Conservation (phyloP, 2,888 invertebrate genomes). For the Cotesia congregata region DNA sequence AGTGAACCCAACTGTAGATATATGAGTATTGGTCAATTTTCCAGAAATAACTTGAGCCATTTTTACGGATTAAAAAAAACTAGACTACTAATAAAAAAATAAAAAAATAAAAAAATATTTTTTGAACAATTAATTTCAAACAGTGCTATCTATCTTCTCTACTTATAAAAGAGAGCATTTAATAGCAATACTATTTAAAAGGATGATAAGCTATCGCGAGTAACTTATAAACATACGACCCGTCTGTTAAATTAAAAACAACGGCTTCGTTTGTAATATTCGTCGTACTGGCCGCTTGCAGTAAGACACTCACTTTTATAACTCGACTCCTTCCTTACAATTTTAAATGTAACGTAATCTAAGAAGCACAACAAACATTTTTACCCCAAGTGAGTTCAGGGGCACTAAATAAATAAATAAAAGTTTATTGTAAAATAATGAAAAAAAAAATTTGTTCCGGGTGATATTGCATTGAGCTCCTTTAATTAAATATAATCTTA, state of each 20-base stretch:
- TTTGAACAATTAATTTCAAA: neutral
- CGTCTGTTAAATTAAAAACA: slow-evolving; percentile 4
- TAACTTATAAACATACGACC: neutral
- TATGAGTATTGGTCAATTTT: slow-evolving; percentile 17
- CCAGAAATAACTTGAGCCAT: slow-evolving; percentile 27
- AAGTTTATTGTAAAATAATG: neutral
- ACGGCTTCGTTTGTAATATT: slow-evolving; percentile 29
- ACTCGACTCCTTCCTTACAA: slow-evolving; percentile 24
- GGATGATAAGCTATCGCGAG: neutral
- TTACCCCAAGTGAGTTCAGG: slow-evolving; percentile 32
- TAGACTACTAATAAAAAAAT: no score
- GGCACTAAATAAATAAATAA: slow-evolving; percentile 12
- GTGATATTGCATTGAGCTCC: no score
- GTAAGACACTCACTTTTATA: slow-evolving; percentile 29
- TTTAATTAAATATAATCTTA: neutral
- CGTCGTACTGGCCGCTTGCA: slow-evolving; percentile 22
- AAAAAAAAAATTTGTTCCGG: no score
- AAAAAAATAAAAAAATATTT: neutral
- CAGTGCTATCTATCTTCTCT: neutral
- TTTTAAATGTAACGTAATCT: neutral
- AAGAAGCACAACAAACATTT: slow-evolving; percentile 12
- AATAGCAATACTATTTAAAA: neutral
- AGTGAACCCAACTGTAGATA: slow-evolving; percentile 52
- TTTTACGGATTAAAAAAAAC: neutral
- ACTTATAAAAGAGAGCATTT: neutral